Base-by-base conservation (phyloP, 2,113 vertebrate genomes). In the Tachuris rubrigastra region DNA sequence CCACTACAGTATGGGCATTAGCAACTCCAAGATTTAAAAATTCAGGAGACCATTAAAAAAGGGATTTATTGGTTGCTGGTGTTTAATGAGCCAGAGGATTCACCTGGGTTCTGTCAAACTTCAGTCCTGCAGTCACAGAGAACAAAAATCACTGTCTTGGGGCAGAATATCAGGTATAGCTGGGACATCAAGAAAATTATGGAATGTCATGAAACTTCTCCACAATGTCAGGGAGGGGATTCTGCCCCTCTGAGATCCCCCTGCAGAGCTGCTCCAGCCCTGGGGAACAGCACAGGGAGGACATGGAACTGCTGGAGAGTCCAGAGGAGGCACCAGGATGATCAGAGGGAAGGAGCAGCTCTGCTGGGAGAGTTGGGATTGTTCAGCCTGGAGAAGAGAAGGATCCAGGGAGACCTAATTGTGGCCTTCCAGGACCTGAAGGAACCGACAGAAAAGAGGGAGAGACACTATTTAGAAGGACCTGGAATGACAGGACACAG, bases 1-100 rank as follows among this genome's bases (percentile, higher is more conserved):
- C n/a, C 62, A 65, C 85, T 73, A 13, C 68, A 74, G 46, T 5
- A 59, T 17, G 68, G 65, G 90, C 60, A 84, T 59, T 77, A 92
- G 72, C 79, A 67, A 82, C 59, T 77, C 72, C 42, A 52, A 71
- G 67, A 35, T 56, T 95, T 97, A 93, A 95, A 95, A 90, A 95
- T 94, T 69, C 90, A 92, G 56, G 82, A 85, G 88, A 41, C 67
- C 15, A 62, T 92, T 93, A 76, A 75, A 74, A 59, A 55, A 49
- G 53, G 85, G 92, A 94, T 91, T 90, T 75, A 78, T 91, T 1
- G 20, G 49, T 86, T 58, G 63, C 58, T 8, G n/a, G 31, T 93
- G 87, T 25, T 89, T 74, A 94, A 93, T 90, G 82, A 94, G 88
- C 25, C 35, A 0, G 41, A 66, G 77, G 68, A 78, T 49, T 67